Base-by-base conservation (phyloP, 2,888 invertebrate genomes). In the Dusona sp. region DNA sequence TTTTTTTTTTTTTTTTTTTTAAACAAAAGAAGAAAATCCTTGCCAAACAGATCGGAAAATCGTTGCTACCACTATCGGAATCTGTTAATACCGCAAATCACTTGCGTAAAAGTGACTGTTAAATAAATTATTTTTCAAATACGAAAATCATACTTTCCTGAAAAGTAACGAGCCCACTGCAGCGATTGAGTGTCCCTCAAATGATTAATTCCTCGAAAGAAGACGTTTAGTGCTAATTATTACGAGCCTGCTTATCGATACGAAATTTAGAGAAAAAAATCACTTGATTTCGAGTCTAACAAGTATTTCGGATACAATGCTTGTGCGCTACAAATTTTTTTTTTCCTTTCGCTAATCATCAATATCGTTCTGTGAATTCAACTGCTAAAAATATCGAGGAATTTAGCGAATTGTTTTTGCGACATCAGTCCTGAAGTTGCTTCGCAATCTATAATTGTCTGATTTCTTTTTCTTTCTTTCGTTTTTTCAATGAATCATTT, bases 381-480 rank as follows among this genome's bases (percentile, higher is more conserved):
- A 22, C 16, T 29, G 70, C 25, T 51, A n/a, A 33, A 48, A 22
- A 22, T 36, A 42, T 42, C 54, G 67, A 51, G 25, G 42, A 19
- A 48, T 0, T 65, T 48, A 9, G 22, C 19, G 8, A 38, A n/a
- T 65, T n/a, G n/a, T 75, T 38, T 64, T 70, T 67, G 61, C 67
- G 68, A 9, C 61, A 45, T 2, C 38, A 51, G 22, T 75, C 22
- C 54, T 33, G 19, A 61, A 65, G 16, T 48, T 65, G 25, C 22
- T 29, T 74, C 42, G 36, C 19, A 65, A 36, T 74, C 75, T 67
- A 19, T 67, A 25, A 65, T 33, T 51, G 68, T 79, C 57, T 36
- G 11, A 79, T 79, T 83, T 54, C 38, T 77, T 42, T 45, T 29
- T 57, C 42, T 81, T 29, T 57, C 42, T 81, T 64, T 70, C 48